Evolutionary conservation across 2,797 vertebrate species (phyloP), one percentile per base, ranked within the genome.

Genomic region (Sebastiscus tertius): DNA sequence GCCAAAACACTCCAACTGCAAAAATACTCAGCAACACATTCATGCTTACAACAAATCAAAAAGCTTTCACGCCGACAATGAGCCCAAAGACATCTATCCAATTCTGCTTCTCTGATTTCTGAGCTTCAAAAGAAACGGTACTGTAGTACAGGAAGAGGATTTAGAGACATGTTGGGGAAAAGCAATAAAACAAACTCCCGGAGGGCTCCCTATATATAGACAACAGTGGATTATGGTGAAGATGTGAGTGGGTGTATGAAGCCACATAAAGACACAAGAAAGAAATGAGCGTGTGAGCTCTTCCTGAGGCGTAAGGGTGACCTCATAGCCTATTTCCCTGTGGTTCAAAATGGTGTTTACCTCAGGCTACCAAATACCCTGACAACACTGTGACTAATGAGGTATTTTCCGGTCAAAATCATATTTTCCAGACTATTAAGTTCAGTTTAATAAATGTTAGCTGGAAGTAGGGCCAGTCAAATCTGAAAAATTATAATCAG

Each of bases 211-310:
- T 79, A 82, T 83, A 60, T 82, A 65, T 68, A 92, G 76, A 81
- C 81, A 81, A 85, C 68, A 77, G 75, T 63, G 63, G 76, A 90
- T 88, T 84, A 90, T 56, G 82, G 73, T 77, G 79, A 49, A 72
- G 70, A 83, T 49, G 61, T 80, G 81, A 70, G 88, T 89, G 87
- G 84, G 87, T 34, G 91, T 75, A 34, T 31, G n/a, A 87, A 81
- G 81, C 66, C 59, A 77, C 75, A 82, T 14, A 24, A 81, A 81
- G 77, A 79, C 72, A 60, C 22, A 75, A 72, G 52, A 72, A 70
- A 72, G 33, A 81, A 74, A 70, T 56, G n/a, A 79, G 70, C 26
- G 6, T 60, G 72, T 56, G 69, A 73, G 67, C 68, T 71, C 62
- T 31, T 86, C 83, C 83, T 90, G 63, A 70, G 75, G 85, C 70